Evolutionary conservation across 2,888 invertebrate genomes (phyloP), one percentile per base, ranked within the genome.

Genomic region (Noctuana brunneofusca): DNA sequence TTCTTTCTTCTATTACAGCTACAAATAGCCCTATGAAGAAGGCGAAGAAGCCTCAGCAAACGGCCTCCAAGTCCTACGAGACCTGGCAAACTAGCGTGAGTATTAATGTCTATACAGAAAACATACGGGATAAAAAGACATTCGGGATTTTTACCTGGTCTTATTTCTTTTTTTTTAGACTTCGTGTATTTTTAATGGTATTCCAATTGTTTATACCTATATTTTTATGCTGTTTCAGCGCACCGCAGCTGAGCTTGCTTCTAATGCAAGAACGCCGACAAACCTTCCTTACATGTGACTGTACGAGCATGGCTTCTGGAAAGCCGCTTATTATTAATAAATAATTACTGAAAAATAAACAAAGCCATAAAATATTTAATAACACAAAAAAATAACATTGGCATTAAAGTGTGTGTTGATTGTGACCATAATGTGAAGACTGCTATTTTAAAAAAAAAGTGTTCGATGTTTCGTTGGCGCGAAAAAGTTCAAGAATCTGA

Each of bases 281-380:
- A 90, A 88, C 72, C 76, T 91, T 11, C 90, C 90, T 12, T 89
- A 83, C 78, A 89, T 91, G 89, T 90, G 89, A 90, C 88, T 81
- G 64, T 74, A 74, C 69, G 79, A 75, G 11, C 76, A 67, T 68
- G 81, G 83, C 80, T 79, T 75, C 69, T 81, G 81, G 81, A 78
- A 74, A 72, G 75, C 92, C 71, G 79, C 79, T 58, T 63, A 68
- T 35, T 68, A 69, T 50, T 67, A 66, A 66, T 1, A 18, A 22
- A 46, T 41, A 1, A 9, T 5, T 14, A 14, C 30, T 49, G 9
- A 41, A 48, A 32, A 65, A 58, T 35, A 43, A 38, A 53, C 12
- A 30, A 59, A 30, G 18, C 3, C 12, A 63, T 32, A 57, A 57
- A 46, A 46, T 6, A 12, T 20, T 20, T 46, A 9, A 14, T 18